Percentiles rank a stretch among this genome's conserved stretches.
Evolutionary conservation across 1,140 invertebrate genomes (phyloP).

Genomic region (Forficula auricularia): DNA sequence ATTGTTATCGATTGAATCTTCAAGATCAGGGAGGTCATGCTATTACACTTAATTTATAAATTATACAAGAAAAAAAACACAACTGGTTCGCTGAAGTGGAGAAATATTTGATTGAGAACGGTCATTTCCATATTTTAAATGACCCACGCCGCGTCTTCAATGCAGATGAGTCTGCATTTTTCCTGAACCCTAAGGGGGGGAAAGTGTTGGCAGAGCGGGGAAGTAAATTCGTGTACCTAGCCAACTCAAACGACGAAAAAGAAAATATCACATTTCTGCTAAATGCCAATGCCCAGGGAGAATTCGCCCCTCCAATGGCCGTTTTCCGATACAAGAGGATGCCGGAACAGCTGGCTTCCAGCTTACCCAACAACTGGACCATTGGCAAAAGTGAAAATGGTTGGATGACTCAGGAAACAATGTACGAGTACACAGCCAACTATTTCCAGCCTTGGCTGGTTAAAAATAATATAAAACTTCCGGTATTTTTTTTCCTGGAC

Average conservation of each 20-base stretch:
- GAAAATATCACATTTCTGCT: conserved; percentile 23
- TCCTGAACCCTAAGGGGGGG: conserved; percentile 16
- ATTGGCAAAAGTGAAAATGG: conserved; percentile 21
- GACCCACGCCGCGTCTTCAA: conserved; percentile 1
- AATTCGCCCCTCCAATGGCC: conserved; percentile 21
- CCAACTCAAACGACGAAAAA: conserved; percentile 21
- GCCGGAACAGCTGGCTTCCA: conserved; percentile 15
- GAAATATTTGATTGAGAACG: not conserved
- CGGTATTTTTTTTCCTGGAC: too few species aligned
- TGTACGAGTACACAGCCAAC: too few species aligned
- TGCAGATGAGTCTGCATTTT: conserved; percentile 12
- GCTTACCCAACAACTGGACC: conserved; percentile 20
- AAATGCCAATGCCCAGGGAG: conserved; percentile 21
- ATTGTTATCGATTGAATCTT: too few species aligned
- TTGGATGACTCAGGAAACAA: too few species aligned
- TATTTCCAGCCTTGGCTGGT: too few species aligned
- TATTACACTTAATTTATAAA: too few species aligned
- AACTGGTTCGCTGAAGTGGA: conserved; percentile 7
- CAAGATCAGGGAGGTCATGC: too few species aligned
- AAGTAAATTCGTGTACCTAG: conserved; percentile 18
- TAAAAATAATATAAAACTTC: too few species aligned
- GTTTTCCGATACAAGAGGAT: conserved; percentile 21
- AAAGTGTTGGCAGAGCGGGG: conserved; percentile 19
- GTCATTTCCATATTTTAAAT: not conserved
- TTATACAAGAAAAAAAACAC: too few species aligned